Evolutionary conservation across 2,797 vertebrate genomes (phyloP), one percentile per base, ranked within the genome.

Genomic region (Hylomyscus alleni): DNA sequence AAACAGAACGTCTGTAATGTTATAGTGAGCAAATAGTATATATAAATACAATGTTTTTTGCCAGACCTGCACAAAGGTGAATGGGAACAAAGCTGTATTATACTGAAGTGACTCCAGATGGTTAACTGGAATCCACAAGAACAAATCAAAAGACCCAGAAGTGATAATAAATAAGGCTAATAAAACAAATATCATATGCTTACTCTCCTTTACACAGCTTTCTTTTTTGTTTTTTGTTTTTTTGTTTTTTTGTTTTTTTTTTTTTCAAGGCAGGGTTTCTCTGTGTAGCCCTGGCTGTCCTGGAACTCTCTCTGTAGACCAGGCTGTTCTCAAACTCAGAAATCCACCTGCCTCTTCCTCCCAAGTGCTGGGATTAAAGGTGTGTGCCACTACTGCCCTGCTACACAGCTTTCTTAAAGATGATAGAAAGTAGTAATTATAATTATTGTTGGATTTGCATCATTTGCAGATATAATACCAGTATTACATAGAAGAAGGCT

Each of bases 31-130:
- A 62, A 92, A 77, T 37, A 73, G 31, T 24, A 72, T 31, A 58
- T 56, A 73, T 60, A 52, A 82, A 56, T 78, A 60, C 19, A n/a
- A 12, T 37, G 37, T n/a, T 60, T 94, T 94, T 96, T 80, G 69
- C 15, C 78, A 40, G 92, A 94, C 77, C 22, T 73, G 20, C 75
- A 77, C 62, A 80, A 82, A 88, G n/a, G 50, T 84, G 15, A 54
- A 44, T 72, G 89, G 72, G 60, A 93, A 56, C 58, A 73, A 88
- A 96, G 65, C 77, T 92, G 8, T 77, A 40, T 47, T 96, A 6
- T 56, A 67, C 65, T 87, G 62, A 95, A 91, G 26, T 97, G 76
- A 83, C 44, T 92, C 89, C 37, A 92, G 31, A 75, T 96, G 91
- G 62, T 78, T n/a, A 95, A 73, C 62, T 83, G 11, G 80, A n/a